A percentile compares a stretch with the other conserved stretches of the same genome.
Evolutionary conservation across 2,113 vertebrate genomes (phyloP).

Genomic region (Thunnus maccoyii): DNA sequence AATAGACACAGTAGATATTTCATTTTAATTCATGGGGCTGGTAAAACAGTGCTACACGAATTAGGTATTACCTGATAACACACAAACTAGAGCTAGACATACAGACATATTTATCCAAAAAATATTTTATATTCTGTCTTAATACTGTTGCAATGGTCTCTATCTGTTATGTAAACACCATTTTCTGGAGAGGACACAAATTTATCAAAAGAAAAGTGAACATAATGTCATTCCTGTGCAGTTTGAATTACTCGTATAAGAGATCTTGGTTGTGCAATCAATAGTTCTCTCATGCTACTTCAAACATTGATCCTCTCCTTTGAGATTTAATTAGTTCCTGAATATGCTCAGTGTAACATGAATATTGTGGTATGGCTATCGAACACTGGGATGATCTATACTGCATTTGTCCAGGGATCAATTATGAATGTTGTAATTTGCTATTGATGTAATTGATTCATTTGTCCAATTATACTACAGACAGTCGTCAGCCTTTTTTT

Average conservation of each 20-base stretch:
- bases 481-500: slow-evolving; percentile 67
- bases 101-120: not conserved
- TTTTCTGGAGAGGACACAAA: slow-evolving; percentile 25
- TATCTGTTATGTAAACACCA: not conserved
- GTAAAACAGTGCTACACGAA: not conserved
- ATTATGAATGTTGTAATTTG: slow-evolving; percentile 84
- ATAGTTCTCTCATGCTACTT: slow-evolving; percentile 70
- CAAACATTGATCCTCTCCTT: slow-evolving; percentile 73
- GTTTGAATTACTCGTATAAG: slow-evolving; percentile 44
- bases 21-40: slow-evolving; percentile 1
- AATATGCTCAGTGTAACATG: slow-evolving; percentile 78
- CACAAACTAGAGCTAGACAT: not conserved
- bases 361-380: slow-evolving; percentile 71
- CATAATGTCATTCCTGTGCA: slow-evolving; percentile 34
- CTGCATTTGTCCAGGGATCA: slow-evolving; percentile 71
- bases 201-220: slow-evolving; percentile 44
- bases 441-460: slow-evolving; percentile 80
- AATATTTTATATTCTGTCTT: not conserved
- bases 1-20: slow-evolving; percentile 12
- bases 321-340: slow-evolving; percentile 82
- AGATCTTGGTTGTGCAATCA: slow-evolving; percentile 54
- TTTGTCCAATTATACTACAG: slow-evolving; percentile 78
- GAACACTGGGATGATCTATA: slow-evolving; percentile 68
- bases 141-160: not conserved
- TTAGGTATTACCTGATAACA: not conserved